Percentiles rank a stretch among this genome's conserved stretches.
These are phyloP conservation scores for Gobio occitaniae DNA, from an alignment of 2,797 vertebrate species.

Conservation along the genomic window DNA sequence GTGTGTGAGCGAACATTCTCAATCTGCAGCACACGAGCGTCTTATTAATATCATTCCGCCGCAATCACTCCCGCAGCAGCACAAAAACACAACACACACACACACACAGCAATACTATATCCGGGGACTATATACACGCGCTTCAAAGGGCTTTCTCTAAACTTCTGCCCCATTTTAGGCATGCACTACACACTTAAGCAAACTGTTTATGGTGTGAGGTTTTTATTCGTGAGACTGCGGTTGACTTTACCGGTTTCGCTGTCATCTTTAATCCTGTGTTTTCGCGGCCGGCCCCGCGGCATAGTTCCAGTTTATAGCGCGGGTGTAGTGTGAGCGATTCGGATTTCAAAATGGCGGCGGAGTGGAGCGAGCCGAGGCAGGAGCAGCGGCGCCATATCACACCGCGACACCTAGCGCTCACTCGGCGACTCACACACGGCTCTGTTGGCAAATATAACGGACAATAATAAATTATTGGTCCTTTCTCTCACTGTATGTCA, in stretches of 20 bases:
- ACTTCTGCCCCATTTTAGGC: conserved; percentile 58
- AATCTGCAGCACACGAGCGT: conserved; percentile 72
- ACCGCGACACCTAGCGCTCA: background rate
- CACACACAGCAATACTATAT: conserved; percentile 78
- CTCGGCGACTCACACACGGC: background rate
- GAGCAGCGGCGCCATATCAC: background rate
- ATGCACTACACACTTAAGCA: conserved; percentile 60
- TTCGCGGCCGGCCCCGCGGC: conserved; percentile 97
- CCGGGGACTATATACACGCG: conserved; percentile 89
- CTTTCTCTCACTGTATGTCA: background rate
- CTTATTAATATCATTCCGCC: conserved; percentile 91
- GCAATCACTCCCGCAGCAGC: conserved; percentile 80
- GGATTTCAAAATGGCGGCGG: conserved; percentile 83
- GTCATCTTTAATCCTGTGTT: conserved; percentile 86
- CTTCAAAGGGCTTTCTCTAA: conserved; percentile 77
- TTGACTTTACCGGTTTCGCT: conserved; percentile 85
- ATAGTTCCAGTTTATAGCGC: conserved; percentile 85
- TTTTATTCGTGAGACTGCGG: conserved; percentile 78
- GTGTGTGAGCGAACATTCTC: background rate
- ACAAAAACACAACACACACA: conserved; percentile 77
- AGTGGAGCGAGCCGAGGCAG: background rate
- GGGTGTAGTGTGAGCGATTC: conserved; percentile 83
- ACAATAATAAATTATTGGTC: background rate
- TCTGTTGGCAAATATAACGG: background rate
- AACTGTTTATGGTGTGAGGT: conserved; percentile 67